Base-by-base conservation (phyloP, 2,797 vertebrate species). In the Carapus acus region DNA sequence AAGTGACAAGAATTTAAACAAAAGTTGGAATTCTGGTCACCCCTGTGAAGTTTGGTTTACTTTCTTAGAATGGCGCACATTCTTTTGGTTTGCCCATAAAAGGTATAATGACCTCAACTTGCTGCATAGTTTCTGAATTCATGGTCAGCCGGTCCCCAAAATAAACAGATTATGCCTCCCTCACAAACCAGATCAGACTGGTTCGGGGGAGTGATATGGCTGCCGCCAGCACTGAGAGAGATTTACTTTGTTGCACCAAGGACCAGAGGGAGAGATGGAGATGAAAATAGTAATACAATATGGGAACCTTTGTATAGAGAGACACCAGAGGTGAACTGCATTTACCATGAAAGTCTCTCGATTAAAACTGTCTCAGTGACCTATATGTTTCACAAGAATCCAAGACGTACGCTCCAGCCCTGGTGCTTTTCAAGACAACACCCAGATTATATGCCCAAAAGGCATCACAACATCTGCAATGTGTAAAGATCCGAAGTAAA, bases 61-160 rank as follows among this genome's bases (percentile, higher is more conserved):
- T 58, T 45, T 48, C n/a, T 45, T 24, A 47, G 21, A 18, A 58
- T 59, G 40, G 51, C 54, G 33, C 40, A 11, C 53, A 78, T 77
- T 69, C 49, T 51, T 77, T 76, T 70, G 72, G 72, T 80, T 75
- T 79, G 29, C 24, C 79, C 42, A 67, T 78, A 77, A 79, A 81
- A 78, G 83, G 77, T 55, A 42, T 3, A 48, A 39, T 54, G 62
- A 14, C 39, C 48, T 1, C 44, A 24, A 68, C 54, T 63, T 50
- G 16, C 65, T 70, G 61, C 79, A 70, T 71, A 76, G 57, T 71
- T 67, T 76, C 48, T 54, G 29, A 18, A 62, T 60, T 56, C 65
- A 62, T 69, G 81, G 74, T 70, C 59, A 66, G 51, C 36, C 40
- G 43, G 18, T 19, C 8, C 49, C 54, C 43, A 73, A 67, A 82